phyloP scores from a whole-genome alignment of 2,797 vertebrate species.

The Pygocentrus nattereri region DNA sequence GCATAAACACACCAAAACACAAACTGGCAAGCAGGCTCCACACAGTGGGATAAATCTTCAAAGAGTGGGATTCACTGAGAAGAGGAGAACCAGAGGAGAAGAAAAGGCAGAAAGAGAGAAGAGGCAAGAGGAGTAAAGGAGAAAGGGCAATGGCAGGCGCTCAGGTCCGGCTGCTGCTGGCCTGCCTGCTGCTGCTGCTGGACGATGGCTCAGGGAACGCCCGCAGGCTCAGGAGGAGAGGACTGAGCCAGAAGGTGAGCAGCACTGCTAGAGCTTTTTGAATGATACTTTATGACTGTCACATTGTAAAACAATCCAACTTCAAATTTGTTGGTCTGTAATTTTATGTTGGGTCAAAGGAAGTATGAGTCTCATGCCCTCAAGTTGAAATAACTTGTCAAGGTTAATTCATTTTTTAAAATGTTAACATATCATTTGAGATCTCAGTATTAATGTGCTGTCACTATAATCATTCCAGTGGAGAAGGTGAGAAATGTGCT shows the following conservation, averaged over 20 bases:
- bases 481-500: no score
- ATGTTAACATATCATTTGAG: no score
- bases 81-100: slow-evolving; percentile 30
- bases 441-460: no score
- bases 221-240: slow-evolving; percentile 77
- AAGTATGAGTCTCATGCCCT: no score
- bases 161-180: slow-evolving; percentile 62
- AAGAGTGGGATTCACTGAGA: slow-evolving; percentile 59
- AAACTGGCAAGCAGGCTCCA: slow-evolving; percentile 7
- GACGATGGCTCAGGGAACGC: slow-evolving; percentile 66
- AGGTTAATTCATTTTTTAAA: no score
- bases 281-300: background rate
- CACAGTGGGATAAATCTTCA: slow-evolving; percentile 38
- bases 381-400: no score
- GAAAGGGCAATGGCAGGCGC: slow-evolving; percentile 66
- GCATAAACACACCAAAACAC: slow-evolving; percentile 39
- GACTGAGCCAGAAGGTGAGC: slow-evolving; percentile 80
- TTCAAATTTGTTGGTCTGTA: background rate
- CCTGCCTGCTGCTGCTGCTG: slow-evolving; percentile 73
- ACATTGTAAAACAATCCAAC: background rate
- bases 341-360: background rate
- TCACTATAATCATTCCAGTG: no score
- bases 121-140: slow-evolving; percentile 10
- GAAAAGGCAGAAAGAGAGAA: slow-evolving; percentile 1
- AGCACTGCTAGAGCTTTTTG: background rate